A percentile compares a stretch with the other conserved stretches of the same genome.
Evolutionary conservation across 1,140 invertebrate genomes (phyloP).

Genomic region (Drosophila fuyamai): DNA sequence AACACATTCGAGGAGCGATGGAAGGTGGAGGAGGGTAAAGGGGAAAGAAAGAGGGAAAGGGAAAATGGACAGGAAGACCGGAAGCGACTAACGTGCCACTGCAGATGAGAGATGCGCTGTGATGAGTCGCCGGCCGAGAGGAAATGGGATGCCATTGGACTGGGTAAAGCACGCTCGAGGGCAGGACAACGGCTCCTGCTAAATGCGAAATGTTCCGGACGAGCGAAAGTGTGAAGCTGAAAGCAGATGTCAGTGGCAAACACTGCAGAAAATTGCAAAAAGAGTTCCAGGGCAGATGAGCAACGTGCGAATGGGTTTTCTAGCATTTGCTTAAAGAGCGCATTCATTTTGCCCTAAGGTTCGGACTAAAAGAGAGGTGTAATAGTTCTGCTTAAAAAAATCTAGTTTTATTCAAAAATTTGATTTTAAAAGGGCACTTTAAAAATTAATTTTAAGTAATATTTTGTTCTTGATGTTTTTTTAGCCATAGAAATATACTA

Average conservation of each 20-base stretch:
- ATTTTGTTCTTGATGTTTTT: too few relatives aligned
- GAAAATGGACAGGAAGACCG: conserved; percentile 45
- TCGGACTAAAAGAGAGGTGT: neutral
- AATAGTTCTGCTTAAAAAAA: neutral
- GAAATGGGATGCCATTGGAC: neutral
- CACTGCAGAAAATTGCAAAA: conserved; percentile 15
- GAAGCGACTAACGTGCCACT: conserved; percentile 68
- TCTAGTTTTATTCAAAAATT: neutral
- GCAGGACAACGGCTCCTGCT: conserved; percentile 55
- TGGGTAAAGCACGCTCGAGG: conserved; percentile 28
- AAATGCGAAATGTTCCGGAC: conserved; percentile 55
- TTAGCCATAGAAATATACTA: too few relatives aligned
- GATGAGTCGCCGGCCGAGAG: conserved; percentile 22
- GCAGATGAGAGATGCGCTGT: conserved; percentile 39
- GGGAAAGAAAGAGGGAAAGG: neutral
- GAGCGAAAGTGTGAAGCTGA: conserved; percentile 54
- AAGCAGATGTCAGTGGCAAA: conserved; percentile 54
- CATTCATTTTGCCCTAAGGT: conserved; percentile 11
- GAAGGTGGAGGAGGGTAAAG: neutral
- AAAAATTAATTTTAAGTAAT: too few relatives aligned
- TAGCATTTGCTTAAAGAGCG: conserved; percentile 14
- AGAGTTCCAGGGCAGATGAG: conserved; percentile 1
- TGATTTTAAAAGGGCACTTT: too few relatives aligned
- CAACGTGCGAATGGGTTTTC: conserved; percentile 11
- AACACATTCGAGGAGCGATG: conserved; percentile 25